Evolutionary conservation across 1,140 invertebrate genomes (phyloP).

Genomic region (Euwallacea fornicatus): DNA sequence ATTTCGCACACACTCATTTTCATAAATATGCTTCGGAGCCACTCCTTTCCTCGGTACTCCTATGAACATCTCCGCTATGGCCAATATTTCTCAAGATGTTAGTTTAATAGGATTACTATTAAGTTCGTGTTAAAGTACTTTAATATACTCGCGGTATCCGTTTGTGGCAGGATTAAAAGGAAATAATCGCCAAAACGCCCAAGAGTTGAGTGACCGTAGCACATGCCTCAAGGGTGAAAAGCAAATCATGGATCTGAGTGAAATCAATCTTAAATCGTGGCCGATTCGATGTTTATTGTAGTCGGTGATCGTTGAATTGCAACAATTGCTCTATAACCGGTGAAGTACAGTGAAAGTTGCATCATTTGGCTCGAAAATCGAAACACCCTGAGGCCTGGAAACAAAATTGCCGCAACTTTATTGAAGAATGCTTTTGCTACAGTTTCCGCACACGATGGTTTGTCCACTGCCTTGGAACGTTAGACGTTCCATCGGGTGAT

Average conservation of each 20-base stretch:
- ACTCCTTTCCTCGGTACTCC: slow-evolving; percentile 11
- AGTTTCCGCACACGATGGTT: no score
- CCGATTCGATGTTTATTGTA: slow-evolving; percentile 3
- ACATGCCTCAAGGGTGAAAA: background rate
- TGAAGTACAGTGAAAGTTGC: slow-evolving; percentile 22
- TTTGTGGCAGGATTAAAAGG: no score
- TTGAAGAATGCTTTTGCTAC: no score
- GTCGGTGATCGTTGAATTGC: slow-evolving; percentile 4
- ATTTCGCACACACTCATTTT: background rate
- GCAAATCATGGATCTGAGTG: background rate
- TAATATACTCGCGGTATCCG: background rate
- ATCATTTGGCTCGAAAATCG: slow-evolving; percentile 23
- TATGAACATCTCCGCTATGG: background rate
- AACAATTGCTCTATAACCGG: slow-evolving; percentile 3
- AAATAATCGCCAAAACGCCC: no score
- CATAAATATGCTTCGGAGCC: slow-evolving; percentile 11
- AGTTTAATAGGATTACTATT: slow-evolving; percentile 10
- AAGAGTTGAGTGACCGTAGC: no score
- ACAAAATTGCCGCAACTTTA: slow-evolving; percentile 1
- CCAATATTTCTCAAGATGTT: slow-evolving; percentile 12
- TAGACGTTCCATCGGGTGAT: no score
- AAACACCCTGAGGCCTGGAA: slow-evolving; percentile 14
- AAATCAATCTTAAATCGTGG: slow-evolving; percentile 9
- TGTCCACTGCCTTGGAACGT: no score
- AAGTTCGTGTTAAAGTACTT: background rate